phyloP scores from a whole-genome alignment of 2,797 vertebrate species.

The Rhodeus uyekii region DNA sequence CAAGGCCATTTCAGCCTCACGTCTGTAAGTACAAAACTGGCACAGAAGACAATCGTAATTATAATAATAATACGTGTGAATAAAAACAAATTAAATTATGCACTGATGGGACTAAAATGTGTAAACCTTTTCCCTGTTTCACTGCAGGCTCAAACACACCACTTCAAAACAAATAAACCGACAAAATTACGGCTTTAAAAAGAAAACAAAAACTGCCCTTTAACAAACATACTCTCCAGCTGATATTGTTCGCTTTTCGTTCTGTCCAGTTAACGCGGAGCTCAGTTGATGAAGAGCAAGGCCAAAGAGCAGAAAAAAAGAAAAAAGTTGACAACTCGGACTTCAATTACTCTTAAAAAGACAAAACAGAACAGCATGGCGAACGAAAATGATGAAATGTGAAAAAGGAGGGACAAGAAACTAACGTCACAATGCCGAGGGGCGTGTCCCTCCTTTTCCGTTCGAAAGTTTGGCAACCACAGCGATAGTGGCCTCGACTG shows the following conservation, averaged over 20 bases:
- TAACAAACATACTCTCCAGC: slow-evolving; percentile 80
- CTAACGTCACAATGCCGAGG: slow-evolving; percentile 91
- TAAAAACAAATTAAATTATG: slow-evolving; percentile 99
- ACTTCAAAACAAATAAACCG: slow-evolving; percentile 88
- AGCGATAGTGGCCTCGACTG: slow-evolving; percentile 94
- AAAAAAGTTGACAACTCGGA: slow-evolving; percentile 13
- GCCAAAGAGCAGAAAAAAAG: background rate
- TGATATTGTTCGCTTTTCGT: slow-evolving; percentile 41
- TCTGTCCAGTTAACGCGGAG: background rate
- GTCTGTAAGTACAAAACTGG: slow-evolving; percentile 98
- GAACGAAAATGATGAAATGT: slow-evolving; percentile 48
- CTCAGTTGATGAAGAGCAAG: slow-evolving; percentile 42
- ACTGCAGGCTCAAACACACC: slow-evolving; percentile 93
- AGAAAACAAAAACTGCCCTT: slow-evolving; percentile 69
- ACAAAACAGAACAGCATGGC: slow-evolving; percentile 73
- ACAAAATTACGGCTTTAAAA: slow-evolving; percentile 84
- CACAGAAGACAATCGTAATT: slow-evolving; percentile 87
- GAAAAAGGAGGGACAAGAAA: slow-evolving; percentile 71
- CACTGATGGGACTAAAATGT: slow-evolving; percentile 77
- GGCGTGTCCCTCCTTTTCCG: slow-evolving; percentile 81
- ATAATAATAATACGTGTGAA: slow-evolving; percentile 87
- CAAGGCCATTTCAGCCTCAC: slow-evolving; percentile 88
- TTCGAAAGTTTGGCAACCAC: slow-evolving; percentile 90
- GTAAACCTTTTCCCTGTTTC: slow-evolving; percentile 89
- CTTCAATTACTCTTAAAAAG: slow-evolving; percentile 41